Evolutionary conservation across 2,113 vertebrate species (phyloP), one percentile per base, ranked within the genome.

Genomic region (Terrapene triunguis): DNA sequence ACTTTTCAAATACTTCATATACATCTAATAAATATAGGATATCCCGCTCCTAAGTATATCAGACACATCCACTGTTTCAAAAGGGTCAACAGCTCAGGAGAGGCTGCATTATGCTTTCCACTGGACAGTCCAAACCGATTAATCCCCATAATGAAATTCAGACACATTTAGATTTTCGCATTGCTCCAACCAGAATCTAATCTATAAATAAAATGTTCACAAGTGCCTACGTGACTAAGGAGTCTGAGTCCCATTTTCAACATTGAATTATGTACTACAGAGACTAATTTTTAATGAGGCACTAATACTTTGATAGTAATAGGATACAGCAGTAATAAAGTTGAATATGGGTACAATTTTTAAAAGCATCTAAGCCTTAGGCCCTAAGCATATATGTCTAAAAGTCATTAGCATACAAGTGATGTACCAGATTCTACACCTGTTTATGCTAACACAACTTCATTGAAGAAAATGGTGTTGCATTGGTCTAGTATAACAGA

Each of bases 1-100:
- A 19, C 54, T 95, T 85, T 35, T 25, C 88, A 87, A 91, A 65
- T 59, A 82, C 24, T 72, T 80, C 80, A 76, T 80, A 89, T 54
- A 93, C 81, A n/a, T 22, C 59, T 5, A 0, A 3, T 27, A 87
- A 90, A 82, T 59, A 47, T 1, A 84, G 79, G 84, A 87, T 84
- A 95, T 42, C 6, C 72, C 32, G 27, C 29, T 72, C 82, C 83
- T 94, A 89, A 89, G 95, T 93, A 91, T 65, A 89, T 19, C 9
- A 87, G 42, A 84, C 59, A 47, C 16, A 16, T 12, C 74, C 38
- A 48, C 2, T 22, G 13, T 44, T 65, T 48, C 29, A 2, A 25
- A 89, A 74, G 38, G 4, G 10, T 22, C 72, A 42, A 25, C n/a
- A 74, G n/a, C 42, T 78, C 74, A 27, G 86, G 82, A 0, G 21